Base-by-base conservation (phyloP, 1,140 invertebrate species). In the Drosophila serrata region DNA sequence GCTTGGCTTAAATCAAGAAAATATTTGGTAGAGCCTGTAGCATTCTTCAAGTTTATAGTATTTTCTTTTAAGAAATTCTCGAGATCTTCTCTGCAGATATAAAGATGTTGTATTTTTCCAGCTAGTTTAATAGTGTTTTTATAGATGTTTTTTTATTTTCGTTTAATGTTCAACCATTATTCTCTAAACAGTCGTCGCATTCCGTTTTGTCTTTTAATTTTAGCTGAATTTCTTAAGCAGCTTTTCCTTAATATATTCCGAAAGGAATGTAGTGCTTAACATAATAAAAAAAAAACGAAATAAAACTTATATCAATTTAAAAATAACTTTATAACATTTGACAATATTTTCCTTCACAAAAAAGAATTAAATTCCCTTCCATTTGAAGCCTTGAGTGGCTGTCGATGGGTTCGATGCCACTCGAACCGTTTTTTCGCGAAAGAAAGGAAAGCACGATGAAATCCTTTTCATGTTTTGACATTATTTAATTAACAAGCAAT, bases 401-500 rank as follows among this genome's bases (percentile, higher is more conserved):
- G 43, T 45, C 49, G 31, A 59, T 65, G 46, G 73, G 74, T 76
- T 76, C 74, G 73, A 77, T 39, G 74, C 55, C 62, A 67, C 74
- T 72, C 58, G 68, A 72, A 74, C 48, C 68, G 43, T 48, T 72
- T 72, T 72, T 74, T 33, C 31, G 33, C 17, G n/a, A 61, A 46
- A 39, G 68, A 74, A 55, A 55, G n/a, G 22, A 74, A 48, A 61
- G 27, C 22, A 60, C 33, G 48, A 19, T 22, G 40, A 62, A 74
- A 74, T 74, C 40, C 68, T 73, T 74, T 76, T 77, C 49, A 78
- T 78, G 75, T 77, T 60, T 77, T 43, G 40, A 24, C 75, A 55
- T 78, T 78, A 79, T 78, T 70, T 78, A 78, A 78, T 78, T 78
- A 78, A 78, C 75, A 78, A 70, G 76, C 75, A 78, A 78, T 78